Conservation (phyloP, 2,888 invertebrate genomes). For the Danaus chrysippus region DNA sequence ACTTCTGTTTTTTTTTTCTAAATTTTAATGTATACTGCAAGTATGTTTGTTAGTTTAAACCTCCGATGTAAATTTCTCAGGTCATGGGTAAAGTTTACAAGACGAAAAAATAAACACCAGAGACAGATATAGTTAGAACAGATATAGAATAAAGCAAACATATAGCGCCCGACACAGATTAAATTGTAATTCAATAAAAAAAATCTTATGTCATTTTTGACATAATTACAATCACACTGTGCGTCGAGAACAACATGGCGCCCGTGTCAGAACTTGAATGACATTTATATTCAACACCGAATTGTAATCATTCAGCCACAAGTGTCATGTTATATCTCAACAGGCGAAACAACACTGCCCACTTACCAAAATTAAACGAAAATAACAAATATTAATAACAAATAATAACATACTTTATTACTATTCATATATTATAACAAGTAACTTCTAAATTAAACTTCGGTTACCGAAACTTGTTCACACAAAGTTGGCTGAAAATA, state of each 20-base stretch:
- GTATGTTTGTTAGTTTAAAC: constrained; percentile 2
- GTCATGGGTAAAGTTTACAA: constrained; percentile 25
- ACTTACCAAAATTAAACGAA: constrained; percentile 70
- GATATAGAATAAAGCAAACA: constrained; percentile 67
- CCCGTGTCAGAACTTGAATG: not conserved
- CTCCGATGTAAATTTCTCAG: constrained; percentile 21
- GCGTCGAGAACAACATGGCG: constrained; percentile 19
- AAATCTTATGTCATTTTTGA: constrained; percentile 17
- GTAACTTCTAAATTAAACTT: constrained; percentile 69
- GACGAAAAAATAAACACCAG: constrained; percentile 46
- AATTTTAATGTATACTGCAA: not conserved
- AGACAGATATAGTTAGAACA: constrained; percentile 50
- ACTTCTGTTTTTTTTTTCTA: not conserved
- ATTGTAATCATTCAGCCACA: not conserved
- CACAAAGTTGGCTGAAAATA: constrained; percentile 78
- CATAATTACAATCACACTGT: constrained; percentile 18
- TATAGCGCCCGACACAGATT: constrained; percentile 34
- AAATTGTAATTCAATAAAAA: constrained; percentile 20
- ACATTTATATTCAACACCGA: not conserved
- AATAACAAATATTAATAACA: constrained; percentile 49
- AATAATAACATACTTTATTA: constrained; percentile 59
- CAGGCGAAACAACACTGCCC: constrained; percentile 54
- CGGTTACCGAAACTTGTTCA: constrained; percentile 75
- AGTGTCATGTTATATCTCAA: constrained; percentile 22
- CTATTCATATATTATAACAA: constrained; percentile 63